Conservation (phyloP, 2,888 invertebrate genomes). For the Troilus luridus region DNA sequence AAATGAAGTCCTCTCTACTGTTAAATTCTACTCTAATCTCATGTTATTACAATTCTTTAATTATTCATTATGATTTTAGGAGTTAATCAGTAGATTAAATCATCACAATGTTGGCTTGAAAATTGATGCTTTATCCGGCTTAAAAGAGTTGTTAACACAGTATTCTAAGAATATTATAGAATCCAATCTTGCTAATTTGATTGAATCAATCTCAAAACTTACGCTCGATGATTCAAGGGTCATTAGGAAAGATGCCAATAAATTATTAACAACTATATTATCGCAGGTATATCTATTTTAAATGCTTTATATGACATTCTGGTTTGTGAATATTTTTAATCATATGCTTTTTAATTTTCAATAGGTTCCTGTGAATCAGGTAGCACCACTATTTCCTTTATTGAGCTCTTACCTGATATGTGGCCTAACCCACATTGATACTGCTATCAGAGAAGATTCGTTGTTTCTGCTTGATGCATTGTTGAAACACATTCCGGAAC, state of each 20-base stretch:
- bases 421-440: constrained; percentile 91
- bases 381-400: constrained; percentile 82
- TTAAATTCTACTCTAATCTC: neutral
- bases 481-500: constrained; percentile 76
- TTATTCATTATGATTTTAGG: constrained; percentile 69
- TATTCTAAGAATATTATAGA: constrained; percentile 71
- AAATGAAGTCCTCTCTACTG: neutral
- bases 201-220: constrained; percentile 79
- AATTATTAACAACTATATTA: constrained; percentile 69
- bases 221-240: constrained; percentile 80
- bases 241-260: constrained; percentile 71
- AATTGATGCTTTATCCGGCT: constrained; percentile 74
- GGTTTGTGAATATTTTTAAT: neutral
- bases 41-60: constrained; percentile 19
- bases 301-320: neutral
- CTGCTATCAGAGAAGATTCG: constrained; percentile 86
- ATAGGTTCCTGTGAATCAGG: constrained; percentile 71
- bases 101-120: constrained; percentile 82
- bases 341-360: constrained; percentile 49
- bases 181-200: constrained; percentile 77
- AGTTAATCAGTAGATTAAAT: constrained; percentile 78
- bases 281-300: constrained; percentile 66
- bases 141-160: constrained; percentile 71
- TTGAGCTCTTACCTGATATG: constrained; percentile 86
- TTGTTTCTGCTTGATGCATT: constrained; percentile 83